Base-by-base conservation (phyloP, 2,113 vertebrate species). In the Eretmochelys imbricata region DNA sequence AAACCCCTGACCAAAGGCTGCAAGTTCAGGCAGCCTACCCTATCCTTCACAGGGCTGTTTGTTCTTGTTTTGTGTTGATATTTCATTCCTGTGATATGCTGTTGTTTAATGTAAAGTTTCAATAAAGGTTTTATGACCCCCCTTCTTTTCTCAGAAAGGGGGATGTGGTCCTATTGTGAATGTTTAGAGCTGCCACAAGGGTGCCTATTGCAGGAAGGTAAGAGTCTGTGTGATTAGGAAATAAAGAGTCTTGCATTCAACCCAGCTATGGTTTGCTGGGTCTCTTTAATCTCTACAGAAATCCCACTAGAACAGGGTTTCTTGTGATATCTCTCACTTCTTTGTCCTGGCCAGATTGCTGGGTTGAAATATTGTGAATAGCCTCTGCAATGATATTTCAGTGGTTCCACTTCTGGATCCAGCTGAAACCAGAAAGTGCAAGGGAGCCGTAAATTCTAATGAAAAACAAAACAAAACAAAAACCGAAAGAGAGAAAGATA, bases 341-440 rank as follows among this genome's bases (percentile, higher is more conserved):
- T 35, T 80, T 84, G 84, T 90, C 88, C 65, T 93, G 93, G 89
- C 94, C 96, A 97, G 94, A 29, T 55, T 62, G 65, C 42, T 72
- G 80, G 20, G 29, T 89, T 97, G 95, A 97, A 97, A 93, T 57
- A 88, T 59, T 89, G 90, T 97, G 90, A 96, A 97, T 93, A 96
- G 80, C 84, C 91, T 95, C 92, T 97, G 94, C 91, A 91, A 29
- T 94, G 89, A 88, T 97, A 97, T 97, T 97, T 96, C 87, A 95
- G 82, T 94, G 38, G 89, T 95, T 93, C 92, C 95, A 90, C 48
- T 89, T 93, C 94, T 96, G 90, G 96, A 96, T 85, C 38, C 89
- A 96, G 92, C 76, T 97, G 90, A 96, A 97, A 96, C 89, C 91
- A 96, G 95, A 93, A 96, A 96, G 85, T 86, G 78, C 69, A 51